phyloP scores from a whole-genome alignment of 2,797 vertebrate genomes.

The Hephaestus fuliginosus region DNA sequence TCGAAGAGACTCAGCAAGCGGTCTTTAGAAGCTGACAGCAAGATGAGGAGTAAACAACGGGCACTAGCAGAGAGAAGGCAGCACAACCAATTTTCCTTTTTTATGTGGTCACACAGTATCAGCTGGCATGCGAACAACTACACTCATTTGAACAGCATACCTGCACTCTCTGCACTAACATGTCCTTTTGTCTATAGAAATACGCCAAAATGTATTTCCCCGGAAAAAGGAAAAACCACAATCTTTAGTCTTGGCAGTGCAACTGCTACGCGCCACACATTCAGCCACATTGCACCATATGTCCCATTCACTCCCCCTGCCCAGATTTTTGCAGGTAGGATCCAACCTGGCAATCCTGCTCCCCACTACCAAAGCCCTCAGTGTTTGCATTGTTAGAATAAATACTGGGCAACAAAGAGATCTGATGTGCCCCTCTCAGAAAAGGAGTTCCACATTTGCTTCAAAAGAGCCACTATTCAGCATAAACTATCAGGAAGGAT shows the following conservation, averaged over 20 bases:
- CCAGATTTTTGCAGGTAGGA: slow-evolving; percentile 52
- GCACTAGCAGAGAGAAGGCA: slow-evolving; percentile 8
- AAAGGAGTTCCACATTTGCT: slow-evolving; percentile 1
- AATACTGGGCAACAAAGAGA: slow-evolving; percentile 20
- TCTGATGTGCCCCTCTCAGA: slow-evolving; percentile 14
- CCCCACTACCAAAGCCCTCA: not conserved
- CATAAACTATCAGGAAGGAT: slow-evolving; percentile 1
- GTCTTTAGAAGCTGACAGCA: not conserved
- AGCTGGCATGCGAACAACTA: not conserved
- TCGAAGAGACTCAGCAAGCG: slow-evolving; percentile 1
- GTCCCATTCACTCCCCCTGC: slow-evolving; percentile 36
- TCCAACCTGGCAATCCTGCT: slow-evolving; percentile 56
- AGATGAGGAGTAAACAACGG: slow-evolving; percentile 1
- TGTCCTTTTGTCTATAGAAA: slow-evolving; percentile 20
- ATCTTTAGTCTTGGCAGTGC: slow-evolving; percentile 43
- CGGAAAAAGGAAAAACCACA: slow-evolving; percentile 17
- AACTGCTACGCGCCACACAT: slow-evolving; percentile 20
- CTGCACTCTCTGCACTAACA: slow-evolving; percentile 15
- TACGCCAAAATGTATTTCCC: slow-evolving; percentile 34
- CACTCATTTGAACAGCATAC: slow-evolving; percentile 3
- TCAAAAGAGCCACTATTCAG: slow-evolving; percentile 15
- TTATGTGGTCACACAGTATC: slow-evolving; percentile 4
- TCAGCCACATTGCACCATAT: slow-evolving; percentile 47
- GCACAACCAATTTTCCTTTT: not conserved
- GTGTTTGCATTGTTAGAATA: slow-evolving; percentile 20